phyloP scores from a whole-genome alignment of 2,797 vertebrate species.

The Tragelaphus eurycerus region DNA sequence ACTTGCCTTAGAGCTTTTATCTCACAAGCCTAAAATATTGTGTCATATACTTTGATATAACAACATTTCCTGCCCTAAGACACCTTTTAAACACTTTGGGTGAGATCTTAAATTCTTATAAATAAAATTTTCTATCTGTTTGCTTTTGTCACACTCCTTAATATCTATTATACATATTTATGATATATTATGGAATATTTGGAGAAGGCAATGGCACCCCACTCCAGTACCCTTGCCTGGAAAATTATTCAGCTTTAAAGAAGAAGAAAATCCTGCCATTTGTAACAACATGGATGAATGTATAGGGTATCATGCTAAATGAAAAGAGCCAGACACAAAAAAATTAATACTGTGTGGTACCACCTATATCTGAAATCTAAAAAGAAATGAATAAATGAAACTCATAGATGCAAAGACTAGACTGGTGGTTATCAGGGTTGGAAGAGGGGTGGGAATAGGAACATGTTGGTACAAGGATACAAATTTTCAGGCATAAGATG shows the following conservation, averaged over 20 bases:
- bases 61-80: neutral
- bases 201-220: too few species aligned
- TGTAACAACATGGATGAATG: neutral
- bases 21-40: neutral
- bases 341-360: neutral
- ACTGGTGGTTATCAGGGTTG: neutral
- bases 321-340: neutral
- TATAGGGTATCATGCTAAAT: neutral
- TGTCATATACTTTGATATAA: neutral
- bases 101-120: neutral
- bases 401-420: neutral
- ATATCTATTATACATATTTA: neutral
- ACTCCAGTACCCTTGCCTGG: too few species aligned
- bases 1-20: neutral
- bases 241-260: neutral
- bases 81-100: neutral
- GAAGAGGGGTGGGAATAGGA: too few species aligned
- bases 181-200: neutral
- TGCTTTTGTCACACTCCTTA: neutral
- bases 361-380: neutral
- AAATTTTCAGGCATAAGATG: neutral
- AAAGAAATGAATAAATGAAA: neutral
- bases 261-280: neutral
- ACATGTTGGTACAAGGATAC: neutral
- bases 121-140: neutral